A percentile compares a stretch with the other conserved stretches of the same genome.
phyloP scores from a whole-genome alignment of 1,140 invertebrate species.

The Caenorhabditis briggsae region DNA sequence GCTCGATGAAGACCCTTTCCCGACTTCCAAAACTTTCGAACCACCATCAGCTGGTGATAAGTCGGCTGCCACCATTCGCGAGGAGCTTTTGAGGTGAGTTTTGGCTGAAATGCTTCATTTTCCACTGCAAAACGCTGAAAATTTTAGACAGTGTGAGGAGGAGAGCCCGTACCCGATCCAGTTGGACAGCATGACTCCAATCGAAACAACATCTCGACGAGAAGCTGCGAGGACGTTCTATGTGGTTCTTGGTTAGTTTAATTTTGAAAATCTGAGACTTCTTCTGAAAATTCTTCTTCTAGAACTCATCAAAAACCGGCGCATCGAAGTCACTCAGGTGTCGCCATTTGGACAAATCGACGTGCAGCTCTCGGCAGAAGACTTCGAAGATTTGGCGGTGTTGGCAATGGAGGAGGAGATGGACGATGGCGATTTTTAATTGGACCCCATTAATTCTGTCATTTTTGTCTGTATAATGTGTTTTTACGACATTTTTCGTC shows the following conservation, averaged over 20 bases:
- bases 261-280: not conserved
- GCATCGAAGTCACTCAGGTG: not conserved
- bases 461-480: not conserved
- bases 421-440: constrained; percentile 15
- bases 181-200: not conserved
- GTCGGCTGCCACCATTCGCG: not conserved
- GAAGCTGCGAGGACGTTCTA: constrained; percentile 7
- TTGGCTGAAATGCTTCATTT: no score
- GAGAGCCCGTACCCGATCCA: not conserved
- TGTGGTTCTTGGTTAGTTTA: not conserved
- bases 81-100: not conserved
- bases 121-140: not conserved
- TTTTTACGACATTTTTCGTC: not conserved
- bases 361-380: not conserved
- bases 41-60: not conserved
- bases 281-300: not conserved
- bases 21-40: not conserved
- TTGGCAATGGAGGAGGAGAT: not conserved
- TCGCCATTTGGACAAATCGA: not conserved
- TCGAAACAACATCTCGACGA: not conserved
- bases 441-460: not conserved
- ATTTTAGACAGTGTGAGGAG: not conserved
- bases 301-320: not conserved
- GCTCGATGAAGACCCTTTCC: not conserved
- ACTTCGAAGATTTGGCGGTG: not conserved